Evolutionary conservation across 2,113 vertebrate genomes (phyloP).

Genomic region (Hemichromis elongatus): DNA sequence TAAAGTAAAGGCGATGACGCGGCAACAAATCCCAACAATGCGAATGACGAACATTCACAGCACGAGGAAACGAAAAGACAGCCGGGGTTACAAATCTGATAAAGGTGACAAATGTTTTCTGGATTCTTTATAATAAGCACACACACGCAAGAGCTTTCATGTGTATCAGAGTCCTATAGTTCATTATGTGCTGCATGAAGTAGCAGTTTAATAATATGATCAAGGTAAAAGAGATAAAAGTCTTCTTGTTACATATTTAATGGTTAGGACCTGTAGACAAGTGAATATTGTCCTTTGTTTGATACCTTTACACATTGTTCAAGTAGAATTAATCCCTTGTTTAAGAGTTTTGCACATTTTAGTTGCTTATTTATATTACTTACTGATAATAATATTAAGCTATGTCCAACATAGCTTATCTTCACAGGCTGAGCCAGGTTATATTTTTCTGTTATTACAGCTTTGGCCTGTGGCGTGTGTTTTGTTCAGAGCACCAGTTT

Average conservation of each 20-base stretch:
- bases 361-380: neutral
- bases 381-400: neutral
- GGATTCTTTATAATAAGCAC: neutral
- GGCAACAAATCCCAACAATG: neutral
- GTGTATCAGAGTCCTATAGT: neutral
- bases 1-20: constrained; percentile 8
- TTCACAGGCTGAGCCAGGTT: neutral
- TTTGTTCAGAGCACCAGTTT: neutral
- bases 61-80: neutral
- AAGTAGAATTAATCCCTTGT: neutral
- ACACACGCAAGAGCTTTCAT: neutral
- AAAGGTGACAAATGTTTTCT: neutral
- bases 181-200: neutral
- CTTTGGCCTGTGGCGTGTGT: neutral
- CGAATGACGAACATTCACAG: neutral
- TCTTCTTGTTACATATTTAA: neutral
- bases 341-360: neutral
- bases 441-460: neutral
- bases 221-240: neutral
- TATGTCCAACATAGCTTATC: neutral
- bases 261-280: neutral
- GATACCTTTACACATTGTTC: neutral
- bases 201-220: neutral
- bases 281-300: neutral
- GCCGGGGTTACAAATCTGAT: neutral